Percentiles rank a stretch among this genome's conserved stretches.
These are phyloP conservation scores for Aplidium turbinatum DNA, from an alignment of 23 tunicate genomes.

Conservation along the genomic window DNA sequence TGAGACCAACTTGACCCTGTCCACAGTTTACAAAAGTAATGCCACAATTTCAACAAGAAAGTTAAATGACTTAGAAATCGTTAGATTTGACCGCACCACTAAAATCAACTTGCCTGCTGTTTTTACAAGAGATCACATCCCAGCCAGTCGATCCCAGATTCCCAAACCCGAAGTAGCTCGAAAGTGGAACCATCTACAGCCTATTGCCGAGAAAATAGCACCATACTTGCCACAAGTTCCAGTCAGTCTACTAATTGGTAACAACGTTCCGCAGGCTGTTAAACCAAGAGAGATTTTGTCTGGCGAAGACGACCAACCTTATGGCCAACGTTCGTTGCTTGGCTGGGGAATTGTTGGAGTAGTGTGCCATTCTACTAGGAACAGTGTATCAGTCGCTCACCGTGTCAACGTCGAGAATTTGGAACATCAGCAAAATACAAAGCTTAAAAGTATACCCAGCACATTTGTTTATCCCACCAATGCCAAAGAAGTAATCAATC, in stretches of 20 bases:
- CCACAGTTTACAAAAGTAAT: slow-evolving; percentile 14
- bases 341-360: slow-evolving; percentile 35
- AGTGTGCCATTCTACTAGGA: neutral
- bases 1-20: slow-evolving; percentile 8
- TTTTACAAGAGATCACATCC: slow-evolving; percentile 17
- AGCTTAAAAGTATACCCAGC: too few species aligned
- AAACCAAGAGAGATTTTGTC: slow-evolving; percentile 8
- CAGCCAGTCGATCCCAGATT: slow-evolving; percentile 19
- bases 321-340: slow-evolving; percentile 11
- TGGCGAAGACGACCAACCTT: slow-evolving; percentile 29
- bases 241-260: slow-evolving; percentile 14
- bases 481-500: slow-evolving; percentile 3
- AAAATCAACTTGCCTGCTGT: slow-evolving; percentile 7
- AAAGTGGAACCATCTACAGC: slow-evolving; percentile 22
- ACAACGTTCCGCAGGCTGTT: slow-evolving; percentile 16
- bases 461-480: slow-evolving; percentile 1
- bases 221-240: neutral
- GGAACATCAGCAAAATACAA: too few species aligned
- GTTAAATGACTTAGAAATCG: slow-evolving; percentile 1
- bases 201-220: slow-evolving; percentile 5
- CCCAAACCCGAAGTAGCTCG: slow-evolving; percentile 22
- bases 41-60: neutral
- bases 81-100: slow-evolving; percentile 6
- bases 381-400: too few species aligned
- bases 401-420: too few species aligned